These are phyloP conservation scores for Grammomys surdaster DNA, from an alignment of 2,113 vertebrate genomes.

Conservation along the genomic window DNA sequence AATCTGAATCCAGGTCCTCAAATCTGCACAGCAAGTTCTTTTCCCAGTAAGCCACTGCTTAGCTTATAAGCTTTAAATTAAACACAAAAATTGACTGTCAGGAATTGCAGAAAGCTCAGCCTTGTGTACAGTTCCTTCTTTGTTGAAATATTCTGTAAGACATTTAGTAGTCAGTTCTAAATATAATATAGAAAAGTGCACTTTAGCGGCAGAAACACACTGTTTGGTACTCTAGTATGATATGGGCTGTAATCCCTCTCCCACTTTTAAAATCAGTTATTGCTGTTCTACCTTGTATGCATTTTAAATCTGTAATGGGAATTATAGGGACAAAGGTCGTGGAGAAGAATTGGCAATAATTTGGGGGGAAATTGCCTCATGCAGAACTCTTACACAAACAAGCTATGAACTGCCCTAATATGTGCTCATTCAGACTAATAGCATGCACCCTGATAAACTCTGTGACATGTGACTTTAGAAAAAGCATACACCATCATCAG, in stretches of 20 bases:
- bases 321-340: not conserved
- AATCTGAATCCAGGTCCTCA: not conserved
- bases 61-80: not conserved
- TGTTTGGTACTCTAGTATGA: not conserved
- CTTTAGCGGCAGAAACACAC: not conserved
- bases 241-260: not conserved
- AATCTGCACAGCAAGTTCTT: not conserved
- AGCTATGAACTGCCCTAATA: not conserved
- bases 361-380: not conserved
- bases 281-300: not conserved
- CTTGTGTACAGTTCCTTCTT: not conserved
- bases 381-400: not conserved
- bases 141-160: conserved; percentile 14
- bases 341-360: not conserved
- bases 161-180: not conserved
- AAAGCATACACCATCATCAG: not conserved
- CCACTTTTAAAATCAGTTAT: not conserved
- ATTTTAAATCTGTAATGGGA: not conserved
- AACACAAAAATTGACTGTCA: not conserved
- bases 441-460: not conserved
- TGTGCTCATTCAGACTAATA: not conserved
- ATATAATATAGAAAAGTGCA: not conserved
- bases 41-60: not conserved
- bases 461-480: not conserved
- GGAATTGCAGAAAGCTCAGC: not conserved